phyloP scores from a whole-genome alignment of 2,797 vertebrate species.

The Typhlichthys eigenmanni region DNA sequence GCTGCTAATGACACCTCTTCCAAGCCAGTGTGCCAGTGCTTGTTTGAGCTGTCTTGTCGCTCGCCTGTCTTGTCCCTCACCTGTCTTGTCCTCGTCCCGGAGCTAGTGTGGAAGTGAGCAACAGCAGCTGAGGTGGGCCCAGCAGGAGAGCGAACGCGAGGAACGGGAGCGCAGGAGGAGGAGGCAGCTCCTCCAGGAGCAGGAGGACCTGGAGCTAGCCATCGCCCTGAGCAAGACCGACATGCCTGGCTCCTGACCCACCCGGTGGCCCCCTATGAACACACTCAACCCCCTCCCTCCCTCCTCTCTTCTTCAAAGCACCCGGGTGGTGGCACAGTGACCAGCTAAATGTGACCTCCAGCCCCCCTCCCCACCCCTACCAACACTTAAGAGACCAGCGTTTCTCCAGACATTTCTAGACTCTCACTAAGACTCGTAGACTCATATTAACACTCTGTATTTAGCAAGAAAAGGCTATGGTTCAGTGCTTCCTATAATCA shows the following conservation, averaged over 20 bases:
- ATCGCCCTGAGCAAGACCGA: slow-evolving; percentile 94
- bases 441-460: slow-evolving; percentile 50
- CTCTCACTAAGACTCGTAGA: slow-evolving; percentile 47
- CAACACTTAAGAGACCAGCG: slow-evolving; percentile 41
- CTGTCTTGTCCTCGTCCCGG: slow-evolving; percentile 21
- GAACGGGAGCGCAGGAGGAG: slow-evolving; percentile 89
- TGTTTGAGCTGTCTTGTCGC: slow-evolving; percentile 5
- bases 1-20: too few species aligned
- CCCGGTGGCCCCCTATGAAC: not conserved
- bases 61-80: not conserved
- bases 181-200: slow-evolving; percentile 86
- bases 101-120: slow-evolving; percentile 92
- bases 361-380: slow-evolving; percentile 48
- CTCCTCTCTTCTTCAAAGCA: not conserved
- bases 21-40: not conserved
- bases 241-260: slow-evolving; percentile 82
- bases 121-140: slow-evolving; percentile 95
- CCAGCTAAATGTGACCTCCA: slow-evolving; percentile 38
- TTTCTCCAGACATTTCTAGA: slow-evolving; percentile 45
- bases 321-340: slow-evolving; percentile 24
- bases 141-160: slow-evolving; percentile 89
- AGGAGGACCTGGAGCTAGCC: slow-evolving; percentile 92
- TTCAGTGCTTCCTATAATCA: slow-evolving; percentile 62
- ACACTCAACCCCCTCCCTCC: not conserved
- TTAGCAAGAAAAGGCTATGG: slow-evolving; percentile 51